Percentiles rank a stretch among this genome's conserved stretches.
Conservation (phyloP, 1,140 invertebrate species). For the Drosophila watanabei region DNA sequence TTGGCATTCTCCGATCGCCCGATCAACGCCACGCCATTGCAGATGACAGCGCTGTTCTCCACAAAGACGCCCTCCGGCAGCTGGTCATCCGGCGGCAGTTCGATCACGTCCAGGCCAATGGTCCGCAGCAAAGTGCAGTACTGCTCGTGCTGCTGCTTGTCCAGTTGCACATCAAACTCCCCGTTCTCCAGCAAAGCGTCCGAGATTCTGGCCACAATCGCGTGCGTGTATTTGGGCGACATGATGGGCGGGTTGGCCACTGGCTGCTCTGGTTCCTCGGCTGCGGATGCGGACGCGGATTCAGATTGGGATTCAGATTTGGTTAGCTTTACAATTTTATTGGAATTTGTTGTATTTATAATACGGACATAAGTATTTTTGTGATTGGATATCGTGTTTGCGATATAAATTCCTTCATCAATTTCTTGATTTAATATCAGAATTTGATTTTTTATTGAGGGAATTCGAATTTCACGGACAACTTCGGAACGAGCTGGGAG, state of each 20-base stretch:
- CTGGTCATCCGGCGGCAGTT: conserved; percentile 94
- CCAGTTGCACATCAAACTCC: conserved; percentile 91
- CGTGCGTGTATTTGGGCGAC: conserved; percentile 77
- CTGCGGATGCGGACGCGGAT: conserved; percentile 26
- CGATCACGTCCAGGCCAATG: conserved; percentile 96
- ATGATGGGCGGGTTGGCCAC: conserved; percentile 44
- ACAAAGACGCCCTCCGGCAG: conserved; percentile 94
- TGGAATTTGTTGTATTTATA: too few species aligned
- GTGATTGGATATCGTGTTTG: too few species aligned
- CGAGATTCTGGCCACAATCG: conserved; percentile 88
- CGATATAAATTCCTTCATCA: too few species aligned
- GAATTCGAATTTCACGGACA: too few species aligned
- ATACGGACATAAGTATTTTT: too few species aligned
- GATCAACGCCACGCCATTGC: conserved; percentile 96
- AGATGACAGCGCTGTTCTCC: conserved; percentile 96
- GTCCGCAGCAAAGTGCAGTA: conserved; percentile 90
- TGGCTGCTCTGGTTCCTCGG: conserved; percentile 15
- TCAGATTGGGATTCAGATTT: conserved; percentile 23
- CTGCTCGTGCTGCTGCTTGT: conserved; percentile 93
- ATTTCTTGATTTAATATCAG: too few species aligned
- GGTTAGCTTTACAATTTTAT: too few species aligned
- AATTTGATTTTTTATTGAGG: too few species aligned
- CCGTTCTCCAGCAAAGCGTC: conserved; percentile 88
- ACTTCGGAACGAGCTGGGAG: too few species aligned
- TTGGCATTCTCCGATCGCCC: conserved; percentile 90